Evolutionary conservation across 2,888 invertebrate species (phyloP), one percentile per base, ranked within the genome.

Genomic region (Plemyria rubiginata): DNA sequence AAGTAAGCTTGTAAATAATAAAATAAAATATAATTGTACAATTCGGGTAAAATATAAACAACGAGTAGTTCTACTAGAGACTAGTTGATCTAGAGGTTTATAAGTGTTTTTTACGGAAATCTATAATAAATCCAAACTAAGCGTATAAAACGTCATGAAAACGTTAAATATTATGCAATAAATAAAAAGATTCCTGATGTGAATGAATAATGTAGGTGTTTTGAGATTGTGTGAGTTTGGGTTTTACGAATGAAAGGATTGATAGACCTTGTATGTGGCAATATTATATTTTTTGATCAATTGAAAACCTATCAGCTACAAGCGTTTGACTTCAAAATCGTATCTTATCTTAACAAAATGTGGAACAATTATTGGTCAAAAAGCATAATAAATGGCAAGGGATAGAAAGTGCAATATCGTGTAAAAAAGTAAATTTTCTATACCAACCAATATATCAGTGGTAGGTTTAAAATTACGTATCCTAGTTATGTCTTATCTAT

Each of bases 21-120:
- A 54, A 63, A 69, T 70, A 68, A 72, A 79, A 74, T 80, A 78
- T 80, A 80, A 60, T 72, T 88, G 87, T 87, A 88, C 77, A 84
- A 82, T 73, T 78, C 73, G 75, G 78, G 75, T 80, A 76, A 76
- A 66, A 71, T 75, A 73, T 76, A 77, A 77, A 87, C 87, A 88
- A 87, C 88, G 87, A 88, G 81, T 79, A 76, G 69, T 76, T 75
- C 74, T 66, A 70, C 73, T 73, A 77, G 75, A 45, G 45, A 15
- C 15, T 60, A 65, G 8, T 32, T 57, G 29, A 9, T 54, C 50
- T 54, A 54, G 54, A 43, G 41, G 46, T 67, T 60, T 56, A 54
- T 52, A 51, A 46, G 43, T 62, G 62, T 72, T 72, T 72, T 72
- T 63, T 70, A 70, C 65, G 61, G 63, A 59, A 60, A 43, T 70